phyloP scores from a whole-genome alignment of 2,888 invertebrate species.

The Drosophila hawaiiensis region DNA sequence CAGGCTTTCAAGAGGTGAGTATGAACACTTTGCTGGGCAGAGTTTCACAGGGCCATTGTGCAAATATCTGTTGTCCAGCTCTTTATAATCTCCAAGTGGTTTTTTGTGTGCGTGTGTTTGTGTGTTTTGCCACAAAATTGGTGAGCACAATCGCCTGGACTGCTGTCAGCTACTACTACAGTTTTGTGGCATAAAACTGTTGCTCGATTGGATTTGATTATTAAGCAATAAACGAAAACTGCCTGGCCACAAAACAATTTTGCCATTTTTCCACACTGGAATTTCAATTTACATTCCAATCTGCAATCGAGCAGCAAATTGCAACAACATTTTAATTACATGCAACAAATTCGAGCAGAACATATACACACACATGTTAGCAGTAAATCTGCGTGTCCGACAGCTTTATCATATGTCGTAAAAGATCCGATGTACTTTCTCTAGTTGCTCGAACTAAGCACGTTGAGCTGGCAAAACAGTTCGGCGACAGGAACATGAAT shows the following conservation, averaged over 20 bases:
- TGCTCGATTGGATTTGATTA: slow-evolving; percentile 66
- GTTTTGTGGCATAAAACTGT: slow-evolving; percentile 45
- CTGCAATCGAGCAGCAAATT: slow-evolving; percentile 37
- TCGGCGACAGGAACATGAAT: slow-evolving; percentile 59
- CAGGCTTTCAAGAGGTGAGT: not conserved
- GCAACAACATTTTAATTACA: slow-evolving; percentile 68
- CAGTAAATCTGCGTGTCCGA: slow-evolving; percentile 10
- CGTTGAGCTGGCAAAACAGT: slow-evolving; percentile 38
- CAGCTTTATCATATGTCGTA: slow-evolving; percentile 4
- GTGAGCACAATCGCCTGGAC: slow-evolving; percentile 19
- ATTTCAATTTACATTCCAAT: slow-evolving; percentile 65
- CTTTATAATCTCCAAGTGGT: slow-evolving; percentile 16
- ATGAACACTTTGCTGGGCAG: not conserved
- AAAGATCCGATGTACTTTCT: slow-evolving; percentile 3
- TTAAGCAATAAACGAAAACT: slow-evolving; percentile 59
- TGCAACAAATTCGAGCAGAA: slow-evolving; percentile 43
- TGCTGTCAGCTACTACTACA: slow-evolving; percentile 14
- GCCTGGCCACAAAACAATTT: slow-evolving; percentile 47
- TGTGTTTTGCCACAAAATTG: slow-evolving; percentile 33
- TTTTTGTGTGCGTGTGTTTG: slow-evolving; percentile 7
- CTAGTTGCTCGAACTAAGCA: slow-evolving; percentile 9
- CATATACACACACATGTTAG: not conserved
- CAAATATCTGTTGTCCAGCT: slow-evolving; percentile 13
- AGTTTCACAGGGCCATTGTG: slow-evolving; percentile 4
- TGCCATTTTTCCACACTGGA: slow-evolving; percentile 37